Evolutionary conservation across 2,113 vertebrate genomes (phyloP).

Genomic region (Tachysurus fulvidraco): DNA sequence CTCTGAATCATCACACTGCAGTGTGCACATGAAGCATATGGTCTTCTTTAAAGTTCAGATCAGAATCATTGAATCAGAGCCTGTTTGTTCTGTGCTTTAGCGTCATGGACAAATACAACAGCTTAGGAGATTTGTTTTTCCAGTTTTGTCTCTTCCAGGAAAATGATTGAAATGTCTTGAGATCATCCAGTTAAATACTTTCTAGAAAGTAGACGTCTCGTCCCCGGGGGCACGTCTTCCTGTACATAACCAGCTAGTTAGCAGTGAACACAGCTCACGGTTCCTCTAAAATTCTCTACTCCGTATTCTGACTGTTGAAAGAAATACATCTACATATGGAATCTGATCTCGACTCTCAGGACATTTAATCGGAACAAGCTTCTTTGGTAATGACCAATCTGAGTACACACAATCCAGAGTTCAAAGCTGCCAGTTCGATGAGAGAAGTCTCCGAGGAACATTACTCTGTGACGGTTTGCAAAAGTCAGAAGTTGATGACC

Average conservation of each 20-base stretch:
- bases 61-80: not conserved
- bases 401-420: no score
- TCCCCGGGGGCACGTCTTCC: not conserved
- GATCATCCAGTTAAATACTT: not conserved
- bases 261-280: not conserved
- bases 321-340: not conserved
- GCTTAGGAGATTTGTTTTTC: not conserved
- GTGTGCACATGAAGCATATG: not conserved
- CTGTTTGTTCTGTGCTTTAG: not conserved
- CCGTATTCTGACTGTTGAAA: not conserved
- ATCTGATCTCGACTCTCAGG: no score
- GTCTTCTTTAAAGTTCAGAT: not conserved
- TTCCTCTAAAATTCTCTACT: not conserved
- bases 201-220: not conserved
- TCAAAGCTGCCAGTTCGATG: no score
- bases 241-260: not conserved
- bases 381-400: no score
- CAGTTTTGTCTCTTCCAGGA: not conserved
- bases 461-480: no score
- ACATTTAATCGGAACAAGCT: no score
- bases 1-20: not conserved
- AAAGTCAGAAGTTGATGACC: not conserved
- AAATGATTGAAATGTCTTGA: not conserved
- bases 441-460: no score
- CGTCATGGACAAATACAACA: not conserved